Evolutionary conservation across 2,797 vertebrate species (phyloP), one percentile per base, ranked within the genome.

Genomic region (Leontopithecus rosalia): DNA sequence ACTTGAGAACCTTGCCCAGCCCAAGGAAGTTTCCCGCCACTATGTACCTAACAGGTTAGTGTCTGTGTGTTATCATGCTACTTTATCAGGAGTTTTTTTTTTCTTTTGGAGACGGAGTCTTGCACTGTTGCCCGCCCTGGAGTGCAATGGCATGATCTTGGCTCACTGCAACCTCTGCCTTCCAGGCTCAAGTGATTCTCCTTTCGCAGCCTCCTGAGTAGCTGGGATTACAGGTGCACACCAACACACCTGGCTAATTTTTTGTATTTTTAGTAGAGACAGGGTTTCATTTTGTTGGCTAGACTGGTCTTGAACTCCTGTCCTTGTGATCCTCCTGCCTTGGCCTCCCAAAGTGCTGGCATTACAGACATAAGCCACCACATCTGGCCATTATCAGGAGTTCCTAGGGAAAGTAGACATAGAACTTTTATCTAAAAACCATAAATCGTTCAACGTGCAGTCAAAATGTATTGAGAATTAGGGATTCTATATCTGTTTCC

Each of bases 1-100:
- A 97, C 98, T 98, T 61, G 95, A 97, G 81, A 58, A 88, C 84
- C 98, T 99, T 67, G 98, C 99, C 83, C 95, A 97, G 64, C 98
- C 99, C 98, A 99, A 98, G 98, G 95, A 97, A 97, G 97, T 97
- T 14, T 97, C 97, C 79, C 17, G 5, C 11, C 82, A 4, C 46
- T 97, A 97, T 1, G 86, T 98, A 67, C 97, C 94, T 24, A 81
- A 28, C 94, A 99, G 99, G 99, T 99, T 97, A 98, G 98, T 86
- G 77, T 43, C 90, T 80, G 19, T 10, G 0, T 17, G 61, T 50
- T 39, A 14, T 2, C 9, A 7, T 22, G 52, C 84, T 83, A 28
- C 81, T 41, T 88, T n/a, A 22, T 73, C 61, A 67, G 61, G 3
- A 67, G 30, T 15, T 67, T n/a, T 67, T 64, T 17, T 14, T 61